Evolutionary conservation across 2,797 vertebrate species (phyloP), one percentile per base, ranked within the genome.

Genomic region (Lutjanus campechanus): DNA sequence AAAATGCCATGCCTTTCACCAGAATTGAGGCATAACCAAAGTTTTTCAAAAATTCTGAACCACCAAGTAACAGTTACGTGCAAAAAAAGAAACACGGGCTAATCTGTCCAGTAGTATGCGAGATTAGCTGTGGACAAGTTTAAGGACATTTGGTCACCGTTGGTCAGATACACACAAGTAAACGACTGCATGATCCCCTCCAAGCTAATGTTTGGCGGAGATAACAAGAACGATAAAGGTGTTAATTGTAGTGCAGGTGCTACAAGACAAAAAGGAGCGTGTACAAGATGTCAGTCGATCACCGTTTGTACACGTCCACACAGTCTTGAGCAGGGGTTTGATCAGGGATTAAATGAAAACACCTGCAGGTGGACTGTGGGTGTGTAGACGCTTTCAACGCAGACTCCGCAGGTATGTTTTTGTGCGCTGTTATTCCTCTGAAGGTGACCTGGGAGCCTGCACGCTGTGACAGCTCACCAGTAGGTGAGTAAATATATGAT

Each of bases 401-500:
- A 1, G 25, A 25, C 25, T 25, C 25, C 47, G 5, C 41, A 15
- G 8, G 19, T 16, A 8, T 46, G 41, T 11, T n/a, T 41, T 19
- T 19, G 43, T 2, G 6, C 8, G 22, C 54, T 1, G 0, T 3
- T 40, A 7, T n/a, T 73, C 72, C 10, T 40, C 12, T 47, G 61
- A 19, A 3, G 20, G 70, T 80, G 69, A 69, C 67, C 59, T 46
- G 29, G 13, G 60, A 54, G 58, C 54, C 43, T 46, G 22, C 20
- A 17, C 20, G 11, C 61, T 69, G 77, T 15, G 63, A 29, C 40
- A 2, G 10, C 47, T 66, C 53, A 69, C 43, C 56, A 50, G 53
- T 36, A 8, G 22, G 7, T 25, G 56, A 73, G 19, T 16, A 73
- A 83, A 86, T 5, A 55, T 61, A 40, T 8, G 19, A 44, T 69